phyloP scores from a whole-genome alignment of 2,113 vertebrate genomes.

The Ginglymostoma cirratum region DNA sequence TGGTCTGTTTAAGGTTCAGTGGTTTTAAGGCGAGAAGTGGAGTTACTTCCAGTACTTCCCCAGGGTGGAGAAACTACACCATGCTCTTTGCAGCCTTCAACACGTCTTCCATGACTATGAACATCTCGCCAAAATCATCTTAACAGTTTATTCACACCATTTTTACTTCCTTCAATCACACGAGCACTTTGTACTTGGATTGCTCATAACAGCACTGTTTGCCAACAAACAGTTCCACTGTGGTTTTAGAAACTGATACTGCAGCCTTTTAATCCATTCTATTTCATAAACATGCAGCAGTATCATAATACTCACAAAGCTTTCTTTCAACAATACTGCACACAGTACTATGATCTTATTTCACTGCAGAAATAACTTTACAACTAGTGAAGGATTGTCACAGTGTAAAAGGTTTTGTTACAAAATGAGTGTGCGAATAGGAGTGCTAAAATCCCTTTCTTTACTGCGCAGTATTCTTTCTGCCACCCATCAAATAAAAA shows the following conservation, averaged over 20 bases:
- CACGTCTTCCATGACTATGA: too few species aligned
- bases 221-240: not conserved
- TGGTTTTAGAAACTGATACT: not conserved
- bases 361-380: not conserved
- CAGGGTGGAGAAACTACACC: too few species aligned
- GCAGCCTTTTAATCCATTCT: not conserved
- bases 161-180: not conserved
- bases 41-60: too few species aligned
- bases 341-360: not conserved
- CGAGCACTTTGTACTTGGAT: not conserved
- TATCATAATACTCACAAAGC: not conserved
- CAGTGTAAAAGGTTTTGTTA: not conserved
- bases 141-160: not conserved
- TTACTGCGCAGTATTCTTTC: not conserved
- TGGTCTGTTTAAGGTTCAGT: too few species aligned
- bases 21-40: too few species aligned
- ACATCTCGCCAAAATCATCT: too few species aligned
- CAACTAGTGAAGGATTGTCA: not conserved
- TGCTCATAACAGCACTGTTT: not conserved
- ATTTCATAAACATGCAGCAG: conserved; percentile 4
- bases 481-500: not conserved
- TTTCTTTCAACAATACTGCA: not conserved
- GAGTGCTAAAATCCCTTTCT: not conserved
- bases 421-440: not conserved
- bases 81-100: too few species aligned